Percentiles rank a stretch among this genome's conserved stretches.
phyloP scores from a whole-genome alignment of 2,888 invertebrate species.

The Cerastis leucographa region DNA sequence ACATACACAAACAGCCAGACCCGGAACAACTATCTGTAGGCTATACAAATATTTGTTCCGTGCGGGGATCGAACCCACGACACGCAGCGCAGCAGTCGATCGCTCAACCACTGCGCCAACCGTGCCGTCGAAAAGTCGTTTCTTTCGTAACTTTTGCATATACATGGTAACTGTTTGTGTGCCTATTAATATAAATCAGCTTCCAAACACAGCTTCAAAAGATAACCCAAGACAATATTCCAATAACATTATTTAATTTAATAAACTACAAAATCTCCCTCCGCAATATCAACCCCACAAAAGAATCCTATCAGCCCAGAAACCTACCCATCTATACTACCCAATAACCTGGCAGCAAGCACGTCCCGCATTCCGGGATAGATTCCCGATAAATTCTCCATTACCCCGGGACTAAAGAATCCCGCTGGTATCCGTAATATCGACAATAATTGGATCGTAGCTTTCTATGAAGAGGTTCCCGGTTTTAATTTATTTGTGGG shows the following conservation, averaged over 20 bases:
- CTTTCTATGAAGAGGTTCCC: conserved; percentile 13
- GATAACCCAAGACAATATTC: no score
- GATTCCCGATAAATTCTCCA: conserved; percentile 63
- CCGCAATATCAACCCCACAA: not conserved
- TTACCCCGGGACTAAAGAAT: conserved; percentile 57
- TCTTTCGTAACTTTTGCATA: no score
- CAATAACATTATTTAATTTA: not conserved
- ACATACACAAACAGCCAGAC: no score
- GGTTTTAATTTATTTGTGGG: conserved; percentile 31
- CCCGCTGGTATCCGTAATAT: conserved; percentile 47
- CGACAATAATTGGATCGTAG: conserved; percentile 49
- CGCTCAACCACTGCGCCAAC: no score
- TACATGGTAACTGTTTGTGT: no score
- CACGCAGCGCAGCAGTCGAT: no score
- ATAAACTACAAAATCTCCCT: not conserved
- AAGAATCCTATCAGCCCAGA: not conserved
- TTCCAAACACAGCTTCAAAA: no score
- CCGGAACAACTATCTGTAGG: no score
- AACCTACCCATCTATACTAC: not conserved
- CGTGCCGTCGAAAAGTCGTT: no score
- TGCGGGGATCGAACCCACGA: no score
- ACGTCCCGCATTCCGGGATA: conserved; percentile 43
- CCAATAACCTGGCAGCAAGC: conserved; percentile 18
- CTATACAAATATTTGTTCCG: no score
- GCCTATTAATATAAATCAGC: no score